Conservation (phyloP, 2,797 vertebrate genomes). For the Miopithecus talapoin region DNA sequence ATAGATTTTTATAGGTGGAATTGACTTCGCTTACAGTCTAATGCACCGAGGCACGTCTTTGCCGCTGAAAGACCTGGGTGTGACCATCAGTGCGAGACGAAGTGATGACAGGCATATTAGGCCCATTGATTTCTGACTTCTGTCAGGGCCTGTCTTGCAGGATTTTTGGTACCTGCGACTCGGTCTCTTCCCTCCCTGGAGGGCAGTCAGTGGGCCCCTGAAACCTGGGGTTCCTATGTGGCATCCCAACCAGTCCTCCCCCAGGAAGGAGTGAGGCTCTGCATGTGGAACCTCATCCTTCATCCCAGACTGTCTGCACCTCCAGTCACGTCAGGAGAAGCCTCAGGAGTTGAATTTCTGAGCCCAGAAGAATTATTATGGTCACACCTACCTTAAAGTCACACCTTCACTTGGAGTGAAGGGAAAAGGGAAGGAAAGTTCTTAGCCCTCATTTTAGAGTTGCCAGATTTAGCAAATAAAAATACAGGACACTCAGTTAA, state of each 20-base stretch:
- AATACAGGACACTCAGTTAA: background rate
- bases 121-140: background rate
- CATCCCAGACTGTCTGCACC: background rate
- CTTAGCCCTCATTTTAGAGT: background rate
- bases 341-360: background rate
- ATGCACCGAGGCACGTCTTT: background rate
- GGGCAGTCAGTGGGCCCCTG: background rate
- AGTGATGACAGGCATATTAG: background rate
- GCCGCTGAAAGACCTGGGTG: background rate
- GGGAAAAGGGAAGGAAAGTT: background rate
- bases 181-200: background rate
- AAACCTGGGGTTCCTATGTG: fast-evolving
- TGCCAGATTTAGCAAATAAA: background rate
- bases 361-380: background rate
- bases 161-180: background rate
- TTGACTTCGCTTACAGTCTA: background rate
- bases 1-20: background rate
- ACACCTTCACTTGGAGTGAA: background rate
- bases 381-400: background rate
- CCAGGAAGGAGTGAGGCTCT: background rate
- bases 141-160: background rate
- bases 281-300: background rate
- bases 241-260: fast-evolving
- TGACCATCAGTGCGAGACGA: background rate
- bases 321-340: background rate